A percentile compares a stretch with the other conserved stretches of the same genome.
Conservation (phyloP, 2,797 vertebrate species). For the Spinibarbus caldwelli region DNA sequence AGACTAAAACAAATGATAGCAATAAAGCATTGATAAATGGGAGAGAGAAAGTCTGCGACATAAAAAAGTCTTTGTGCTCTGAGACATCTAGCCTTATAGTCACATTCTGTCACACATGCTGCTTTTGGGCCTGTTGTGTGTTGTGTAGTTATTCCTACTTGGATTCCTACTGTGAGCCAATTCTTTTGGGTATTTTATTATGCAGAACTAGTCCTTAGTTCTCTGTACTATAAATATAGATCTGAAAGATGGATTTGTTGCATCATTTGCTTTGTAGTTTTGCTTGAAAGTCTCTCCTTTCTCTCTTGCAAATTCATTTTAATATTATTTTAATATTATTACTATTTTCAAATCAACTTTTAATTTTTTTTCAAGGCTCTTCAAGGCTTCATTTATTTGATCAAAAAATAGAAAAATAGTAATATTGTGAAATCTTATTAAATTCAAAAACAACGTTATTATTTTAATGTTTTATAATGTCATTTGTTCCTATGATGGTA, state of each 20-base stretch:
- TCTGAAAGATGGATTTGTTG: constrained; percentile 20
- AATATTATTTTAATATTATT: not conserved
- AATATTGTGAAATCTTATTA: not conserved
- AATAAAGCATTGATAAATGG: not conserved
- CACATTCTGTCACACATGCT: not conserved
- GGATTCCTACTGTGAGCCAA: not conserved
- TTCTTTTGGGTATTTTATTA: not conserved
- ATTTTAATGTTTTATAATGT: not conserved
- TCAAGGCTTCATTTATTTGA: not conserved
- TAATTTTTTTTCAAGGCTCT: not conserved
- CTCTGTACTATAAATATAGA: not conserved
- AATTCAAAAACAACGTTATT: not conserved
- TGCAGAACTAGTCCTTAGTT: not conserved
- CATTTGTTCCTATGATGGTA: not conserved
- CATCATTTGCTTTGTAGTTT: not conserved
- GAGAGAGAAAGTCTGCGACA: not conserved
- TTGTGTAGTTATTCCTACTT: not conserved
- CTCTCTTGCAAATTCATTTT: not conserved
- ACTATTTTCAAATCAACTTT: not conserved
- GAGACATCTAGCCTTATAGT: not conserved
- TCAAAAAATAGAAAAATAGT: not conserved
- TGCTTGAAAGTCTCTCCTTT: not conserved
- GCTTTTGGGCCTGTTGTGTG: not conserved
- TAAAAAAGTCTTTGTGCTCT: not conserved
- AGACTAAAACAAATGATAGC: constrained; percentile 6